Percentiles rank a stretch among this genome's conserved stretches.
Evolutionary conservation across 2,113 vertebrate genomes (phyloP).

Genomic region (Otocyon megalotis): DNA sequence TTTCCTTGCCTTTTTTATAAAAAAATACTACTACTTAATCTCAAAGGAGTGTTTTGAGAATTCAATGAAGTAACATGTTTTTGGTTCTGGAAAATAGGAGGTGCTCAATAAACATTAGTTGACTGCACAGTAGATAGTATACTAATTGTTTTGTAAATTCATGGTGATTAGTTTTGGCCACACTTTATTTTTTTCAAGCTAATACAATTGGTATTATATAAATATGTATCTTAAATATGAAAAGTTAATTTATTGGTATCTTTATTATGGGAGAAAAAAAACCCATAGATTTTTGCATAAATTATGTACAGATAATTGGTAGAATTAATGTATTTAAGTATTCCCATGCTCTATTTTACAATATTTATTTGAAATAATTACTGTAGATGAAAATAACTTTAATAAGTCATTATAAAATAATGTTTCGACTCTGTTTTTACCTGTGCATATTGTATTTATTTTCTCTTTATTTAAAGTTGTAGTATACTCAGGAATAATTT

Average conservation of each 20-base stretch:
- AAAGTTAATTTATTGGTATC: not conserved
- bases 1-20: conserved; percentile 11
- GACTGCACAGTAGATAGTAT: not conserved
- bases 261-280: not conserved
- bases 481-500: conserved; percentile 43
- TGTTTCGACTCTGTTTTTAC: conserved; percentile 20
- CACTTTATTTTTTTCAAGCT: conserved; percentile 37
- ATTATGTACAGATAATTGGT: not conserved
- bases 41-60: not conserved
- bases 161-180: not conserved
- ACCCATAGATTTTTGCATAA: not conserved
- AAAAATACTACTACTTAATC: not conserved
- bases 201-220: conserved; percentile 29
- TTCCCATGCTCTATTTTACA: conserved; percentile 42
- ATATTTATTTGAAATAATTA: conserved; percentile 6
- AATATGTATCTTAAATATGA: not conserved
- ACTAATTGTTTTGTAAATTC: conserved; percentile 35
- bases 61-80: not conserved
- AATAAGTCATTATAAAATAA: not conserved
- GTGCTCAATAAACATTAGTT: conserved; percentile 58
- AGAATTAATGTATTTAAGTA: conserved; percentile 38
- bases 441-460: conserved; percentile 5
- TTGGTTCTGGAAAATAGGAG: conserved; percentile 30
- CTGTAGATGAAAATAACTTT: not conserved
- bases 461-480: conserved; percentile 22